These are phyloP conservation scores for Trachops cirrhosus DNA, from an alignment of 2,797 vertebrate species.

Conservation along the genomic window DNA sequence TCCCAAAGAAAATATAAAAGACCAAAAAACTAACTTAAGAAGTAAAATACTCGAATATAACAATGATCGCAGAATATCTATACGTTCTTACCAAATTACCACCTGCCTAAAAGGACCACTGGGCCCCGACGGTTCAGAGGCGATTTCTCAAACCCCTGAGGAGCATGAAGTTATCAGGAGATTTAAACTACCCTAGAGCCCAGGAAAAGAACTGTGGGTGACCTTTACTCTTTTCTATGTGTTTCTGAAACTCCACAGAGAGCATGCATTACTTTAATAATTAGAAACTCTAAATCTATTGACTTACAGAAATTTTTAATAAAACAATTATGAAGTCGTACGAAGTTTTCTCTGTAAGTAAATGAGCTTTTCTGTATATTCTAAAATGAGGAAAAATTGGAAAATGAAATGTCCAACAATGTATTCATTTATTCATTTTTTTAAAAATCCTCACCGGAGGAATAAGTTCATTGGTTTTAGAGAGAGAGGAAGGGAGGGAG, in stretches of 20 bases:
- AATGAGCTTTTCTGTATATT: not conserved
- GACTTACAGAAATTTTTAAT: not conserved
- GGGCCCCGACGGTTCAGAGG: not conserved
- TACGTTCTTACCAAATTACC: not conserved
- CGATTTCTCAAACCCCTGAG: not conserved
- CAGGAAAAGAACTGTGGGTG: not conserved
- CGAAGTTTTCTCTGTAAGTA: not conserved
- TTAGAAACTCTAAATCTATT: not conserved
- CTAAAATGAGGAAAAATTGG: not conserved
- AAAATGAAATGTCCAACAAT: not conserved
- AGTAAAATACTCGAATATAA: not conserved
- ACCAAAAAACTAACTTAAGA: slow-evolving; percentile 9
- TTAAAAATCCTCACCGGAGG: not conserved
- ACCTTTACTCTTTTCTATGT: not conserved
- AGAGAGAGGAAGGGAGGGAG: not conserved
- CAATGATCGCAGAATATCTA: not conserved
- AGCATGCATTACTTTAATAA: not conserved
- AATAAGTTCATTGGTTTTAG: not conserved
- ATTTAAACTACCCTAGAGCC: not conserved
- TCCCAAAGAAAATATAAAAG: not conserved
- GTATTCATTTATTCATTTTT: not conserved
- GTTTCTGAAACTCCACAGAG: slow-evolving; percentile 9
- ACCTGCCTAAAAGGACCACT: not conserved
- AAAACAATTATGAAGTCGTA: not conserved
- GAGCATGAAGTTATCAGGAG: not conserved